Percentiles rank a stretch among this genome's conserved stretches.
These are phyloP conservation scores for Montipora capitata DNA, from an alignment of 92 coral and sea anemone species.

Conservation along the genomic window DNA sequence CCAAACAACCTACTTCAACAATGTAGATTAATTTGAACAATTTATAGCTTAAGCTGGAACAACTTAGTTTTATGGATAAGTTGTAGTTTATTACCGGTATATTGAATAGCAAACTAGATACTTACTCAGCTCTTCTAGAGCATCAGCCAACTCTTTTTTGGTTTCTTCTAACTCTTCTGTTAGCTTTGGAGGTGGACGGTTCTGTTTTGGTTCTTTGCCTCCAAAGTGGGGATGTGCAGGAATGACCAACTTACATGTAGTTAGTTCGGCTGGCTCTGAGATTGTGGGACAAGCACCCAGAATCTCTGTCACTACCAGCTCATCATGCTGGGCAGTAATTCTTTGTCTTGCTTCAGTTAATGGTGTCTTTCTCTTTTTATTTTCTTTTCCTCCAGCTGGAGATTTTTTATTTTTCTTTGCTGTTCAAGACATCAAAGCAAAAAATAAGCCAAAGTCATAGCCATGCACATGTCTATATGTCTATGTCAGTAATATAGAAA, in stretches of 20 bases:
- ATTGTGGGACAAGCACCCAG: not conserved
- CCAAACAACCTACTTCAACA: too few species aligned
- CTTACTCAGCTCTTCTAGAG: not conserved
- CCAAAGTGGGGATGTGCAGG: conserved; percentile 1
- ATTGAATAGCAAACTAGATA: too few species aligned
- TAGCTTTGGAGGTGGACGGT: not conserved
- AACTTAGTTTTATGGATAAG: too few species aligned
- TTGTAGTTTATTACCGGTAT: too few species aligned
- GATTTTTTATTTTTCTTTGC: not conserved
- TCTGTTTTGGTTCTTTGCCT: not conserved
- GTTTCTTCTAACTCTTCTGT: too few species aligned
- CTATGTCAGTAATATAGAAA: not conserved
- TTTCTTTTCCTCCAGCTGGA: not conserved
- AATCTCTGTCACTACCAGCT: not conserved
- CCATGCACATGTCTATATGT: not conserved
- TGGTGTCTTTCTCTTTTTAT: not conserved
- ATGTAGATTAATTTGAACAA: too few species aligned
- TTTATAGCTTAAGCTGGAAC: too few species aligned
- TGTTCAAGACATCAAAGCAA: conserved; percentile 1
- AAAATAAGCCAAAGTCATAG: not conserved
- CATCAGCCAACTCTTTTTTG: not conserved
- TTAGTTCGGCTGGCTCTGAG: not conserved
- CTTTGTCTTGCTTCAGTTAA: not conserved
- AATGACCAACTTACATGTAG: not conserved
- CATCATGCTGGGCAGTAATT: not conserved